These are phyloP conservation scores for Acanthurus leucopareius DNA, from an alignment of 2,797 vertebrate genomes.

Conservation along the genomic window DNA sequence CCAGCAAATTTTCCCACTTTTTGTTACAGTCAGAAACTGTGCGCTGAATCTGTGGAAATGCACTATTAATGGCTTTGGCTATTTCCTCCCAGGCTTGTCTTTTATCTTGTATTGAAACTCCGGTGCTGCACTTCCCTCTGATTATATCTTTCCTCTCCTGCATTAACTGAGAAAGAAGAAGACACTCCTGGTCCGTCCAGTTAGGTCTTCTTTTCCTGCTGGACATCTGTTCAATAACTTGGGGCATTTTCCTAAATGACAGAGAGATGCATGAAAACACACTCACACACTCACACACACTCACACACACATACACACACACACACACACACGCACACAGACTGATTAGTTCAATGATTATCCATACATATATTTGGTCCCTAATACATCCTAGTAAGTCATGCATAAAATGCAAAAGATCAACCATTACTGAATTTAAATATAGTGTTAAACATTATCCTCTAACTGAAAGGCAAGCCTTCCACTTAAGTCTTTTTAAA, in stretches of 20 bases:
- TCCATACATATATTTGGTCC: background rate
- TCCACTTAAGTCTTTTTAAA: constrained; percentile 45
- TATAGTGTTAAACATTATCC: background rate
- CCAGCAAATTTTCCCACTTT: constrained; percentile 77
- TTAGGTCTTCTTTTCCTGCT: constrained; percentile 71
- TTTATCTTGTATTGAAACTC: constrained; percentile 65
- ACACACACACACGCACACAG: background rate
- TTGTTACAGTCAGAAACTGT: constrained; percentile 75
- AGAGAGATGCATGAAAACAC: background rate
- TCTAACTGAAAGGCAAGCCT: background rate
- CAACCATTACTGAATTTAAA: background rate
- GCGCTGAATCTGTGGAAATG: constrained; percentile 69
- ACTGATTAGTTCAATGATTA: background rate
- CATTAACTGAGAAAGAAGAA: constrained; percentile 71
- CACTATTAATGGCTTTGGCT: constrained; percentile 59
- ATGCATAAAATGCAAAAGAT: background rate
- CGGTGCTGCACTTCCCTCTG: constrained; percentile 66
- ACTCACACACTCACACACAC: no score
- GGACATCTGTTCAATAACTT: constrained; percentile 55
- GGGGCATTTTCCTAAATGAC: constrained; percentile 41
- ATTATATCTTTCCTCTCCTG: constrained; percentile 64
- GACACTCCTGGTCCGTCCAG: constrained; percentile 76
- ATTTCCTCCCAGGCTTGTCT: constrained; percentile 75
- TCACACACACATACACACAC: no score
- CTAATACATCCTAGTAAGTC: background rate